These are phyloP conservation scores for Musca domestica DNA, from an alignment of 1,140 invertebrate species.

Conservation along the genomic window DNA sequence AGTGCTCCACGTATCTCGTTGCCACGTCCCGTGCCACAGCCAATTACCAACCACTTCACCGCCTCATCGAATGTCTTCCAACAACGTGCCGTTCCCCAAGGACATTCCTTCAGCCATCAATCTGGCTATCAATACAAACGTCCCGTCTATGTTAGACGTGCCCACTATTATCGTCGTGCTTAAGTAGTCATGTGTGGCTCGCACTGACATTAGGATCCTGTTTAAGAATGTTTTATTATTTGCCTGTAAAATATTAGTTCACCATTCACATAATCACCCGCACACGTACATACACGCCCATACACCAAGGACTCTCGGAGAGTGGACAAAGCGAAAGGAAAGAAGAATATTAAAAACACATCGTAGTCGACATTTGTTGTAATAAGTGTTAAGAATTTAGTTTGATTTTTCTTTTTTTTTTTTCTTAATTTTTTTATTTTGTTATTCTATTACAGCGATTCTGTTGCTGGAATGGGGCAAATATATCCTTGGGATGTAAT, in stretches of 20 bases:
- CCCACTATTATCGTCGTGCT: slow-evolving; percentile 47
- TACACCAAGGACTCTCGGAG: not conserved
- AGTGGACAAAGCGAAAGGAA: not conserved
- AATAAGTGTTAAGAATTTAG: too few species aligned
- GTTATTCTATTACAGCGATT: too few species aligned
- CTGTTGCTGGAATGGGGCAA: too few species aligned
- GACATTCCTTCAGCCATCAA: slow-evolving; percentile 41
- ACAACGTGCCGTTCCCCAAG: slow-evolving; percentile 29
- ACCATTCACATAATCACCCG: not conserved
- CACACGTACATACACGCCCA: not conserved
- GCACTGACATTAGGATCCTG: too few species aligned
- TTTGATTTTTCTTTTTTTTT: too few species aligned
- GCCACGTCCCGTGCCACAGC: slow-evolving; percentile 29
- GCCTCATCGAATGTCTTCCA: not conserved
- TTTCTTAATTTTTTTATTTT: too few species aligned
- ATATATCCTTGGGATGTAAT: too few species aligned
- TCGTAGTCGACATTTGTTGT: too few species aligned
- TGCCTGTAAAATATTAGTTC: too few species aligned
- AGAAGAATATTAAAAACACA: not conserved
- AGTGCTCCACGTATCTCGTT: slow-evolving; percentile 19
- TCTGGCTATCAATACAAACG: slow-evolving; percentile 47
- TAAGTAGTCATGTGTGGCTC: slow-evolving; percentile 30
- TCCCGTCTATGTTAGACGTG: slow-evolving; percentile 50
- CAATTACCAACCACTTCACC: slow-evolving; percentile 36
- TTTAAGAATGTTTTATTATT: too few species aligned